Percentiles rank a stretch among this genome's conserved stretches.
phyloP scores from a whole-genome alignment of 2,797 vertebrate species.

The Pangasius djambal region DNA sequence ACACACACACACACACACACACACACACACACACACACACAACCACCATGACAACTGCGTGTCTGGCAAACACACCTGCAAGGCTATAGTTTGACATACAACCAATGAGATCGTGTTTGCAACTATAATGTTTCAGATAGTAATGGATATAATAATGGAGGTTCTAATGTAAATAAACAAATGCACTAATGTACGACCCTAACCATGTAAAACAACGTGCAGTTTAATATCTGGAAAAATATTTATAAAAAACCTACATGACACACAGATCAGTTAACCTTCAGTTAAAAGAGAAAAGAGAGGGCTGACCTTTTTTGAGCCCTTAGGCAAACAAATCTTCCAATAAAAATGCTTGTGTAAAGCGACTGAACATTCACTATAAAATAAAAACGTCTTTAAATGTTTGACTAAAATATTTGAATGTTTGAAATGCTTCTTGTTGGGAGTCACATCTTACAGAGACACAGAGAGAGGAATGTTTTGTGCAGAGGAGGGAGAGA shows the following conservation, averaged over 20 bases:
- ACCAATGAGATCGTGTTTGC: slow-evolving; percentile 18
- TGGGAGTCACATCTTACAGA: slow-evolving; percentile 12
- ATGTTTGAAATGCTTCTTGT: slow-evolving; percentile 31
- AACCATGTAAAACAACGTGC: not conserved
- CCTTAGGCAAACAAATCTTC: not conserved
- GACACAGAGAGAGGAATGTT: slow-evolving; percentile 27
- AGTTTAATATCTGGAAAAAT: slow-evolving; percentile 7
- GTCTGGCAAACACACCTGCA: slow-evolving; percentile 49
- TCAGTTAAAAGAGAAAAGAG: not conserved
- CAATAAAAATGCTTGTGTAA: not conserved
- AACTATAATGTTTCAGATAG: slow-evolving; percentile 4
- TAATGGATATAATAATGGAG: slow-evolving; percentile 5
- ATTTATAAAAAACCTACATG: not conserved
- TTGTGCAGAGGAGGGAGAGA: slow-evolving; percentile 12
- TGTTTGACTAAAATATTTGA: slow-evolving; percentile 20
- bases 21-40: not conserved
- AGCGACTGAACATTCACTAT: not conserved
- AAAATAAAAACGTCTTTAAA: not conserved
- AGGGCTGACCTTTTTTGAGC: not conserved
- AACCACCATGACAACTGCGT: slow-evolving; percentile 55
- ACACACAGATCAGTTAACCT: not conserved
- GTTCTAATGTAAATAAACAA: slow-evolving; percentile 20
- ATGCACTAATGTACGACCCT: not conserved
- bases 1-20: slow-evolving; percentile 4
- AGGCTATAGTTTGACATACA: slow-evolving; percentile 39